Conservation (phyloP, 2,797 vertebrate genomes). For the Pipistrellus nathusii region DNA sequence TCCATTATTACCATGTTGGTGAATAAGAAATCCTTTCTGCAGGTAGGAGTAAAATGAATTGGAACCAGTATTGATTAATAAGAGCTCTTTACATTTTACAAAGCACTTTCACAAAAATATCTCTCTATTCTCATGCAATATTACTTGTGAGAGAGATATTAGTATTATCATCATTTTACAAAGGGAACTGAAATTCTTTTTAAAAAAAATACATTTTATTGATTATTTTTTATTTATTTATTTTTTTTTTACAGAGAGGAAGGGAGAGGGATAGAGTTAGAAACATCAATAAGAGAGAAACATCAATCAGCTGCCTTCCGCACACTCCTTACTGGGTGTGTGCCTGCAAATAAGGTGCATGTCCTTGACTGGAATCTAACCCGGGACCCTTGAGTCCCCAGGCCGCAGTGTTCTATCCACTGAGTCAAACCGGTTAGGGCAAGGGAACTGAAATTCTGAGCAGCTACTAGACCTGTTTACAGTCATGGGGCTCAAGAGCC, state of each 20-base stretch:
- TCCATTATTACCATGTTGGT: not conserved
- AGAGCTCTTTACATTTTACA: not conserved
- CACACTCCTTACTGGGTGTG: too few species aligned
- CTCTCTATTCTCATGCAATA: not conserved
- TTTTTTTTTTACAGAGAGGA: too few species aligned
- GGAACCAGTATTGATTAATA: not conserved
- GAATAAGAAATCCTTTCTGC: not conserved
- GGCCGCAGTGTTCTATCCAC: too few species aligned
- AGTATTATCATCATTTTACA: not conserved
- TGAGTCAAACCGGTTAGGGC: too few species aligned
- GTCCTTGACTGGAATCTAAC: too few species aligned
- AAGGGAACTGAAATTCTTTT: not conserved
- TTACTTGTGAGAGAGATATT: not conserved
- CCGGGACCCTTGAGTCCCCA: too few species aligned
- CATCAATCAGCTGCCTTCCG: too few species aligned
- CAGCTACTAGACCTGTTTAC: not conserved
- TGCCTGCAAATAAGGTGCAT: too few species aligned
- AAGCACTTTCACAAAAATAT: not conserved
- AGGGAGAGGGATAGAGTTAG: too few species aligned
- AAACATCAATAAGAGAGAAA: too few species aligned
- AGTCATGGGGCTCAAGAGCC: not conserved
- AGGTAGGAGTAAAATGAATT: not conserved
- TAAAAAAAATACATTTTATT: too few species aligned
- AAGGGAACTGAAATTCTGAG: not conserved
- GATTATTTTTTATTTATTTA: not conserved